A percentile compares a stretch with the other conserved stretches of the same genome.
Evolutionary conservation across 1,140 invertebrate species (phyloP).

Genomic region (Planococcus citri): DNA sequence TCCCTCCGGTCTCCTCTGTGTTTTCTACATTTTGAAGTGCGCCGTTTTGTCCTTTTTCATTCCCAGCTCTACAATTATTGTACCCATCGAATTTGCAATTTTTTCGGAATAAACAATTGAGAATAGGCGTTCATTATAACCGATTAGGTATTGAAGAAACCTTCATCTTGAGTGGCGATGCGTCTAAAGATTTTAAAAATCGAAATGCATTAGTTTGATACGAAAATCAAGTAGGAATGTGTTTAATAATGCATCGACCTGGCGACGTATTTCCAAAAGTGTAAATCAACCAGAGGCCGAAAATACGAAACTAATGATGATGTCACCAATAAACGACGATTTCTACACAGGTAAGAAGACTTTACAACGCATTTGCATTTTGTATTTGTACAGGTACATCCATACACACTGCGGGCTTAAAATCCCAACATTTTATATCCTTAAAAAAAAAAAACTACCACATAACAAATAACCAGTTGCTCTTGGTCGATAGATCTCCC

Average conservation of each 20-base stretch:
- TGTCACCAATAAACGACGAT: slow-evolving; percentile 19
- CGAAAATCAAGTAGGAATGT: not conserved
- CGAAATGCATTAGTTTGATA: not conserved
- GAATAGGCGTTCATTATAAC: too few relatives aligned
- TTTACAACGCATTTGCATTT: not conserved
- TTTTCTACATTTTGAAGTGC: too few relatives aligned
- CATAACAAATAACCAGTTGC: not conserved
- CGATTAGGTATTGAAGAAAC: too few relatives aligned
- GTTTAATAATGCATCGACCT: not conserved
- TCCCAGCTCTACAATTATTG: too few relatives aligned
- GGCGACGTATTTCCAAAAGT: not conserved
- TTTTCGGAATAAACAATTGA: too few relatives aligned
- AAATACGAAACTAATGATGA: slow-evolving; percentile 9
- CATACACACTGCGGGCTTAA: too few relatives aligned
- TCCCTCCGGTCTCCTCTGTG: too few relatives aligned
- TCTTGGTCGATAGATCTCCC: not conserved
- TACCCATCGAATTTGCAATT: too few relatives aligned
- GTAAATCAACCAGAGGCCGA: not conserved
- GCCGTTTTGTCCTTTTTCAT: too few relatives aligned
- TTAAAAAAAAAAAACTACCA: not conserved
- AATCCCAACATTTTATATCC: too few relatives aligned
- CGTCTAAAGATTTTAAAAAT: not conserved
- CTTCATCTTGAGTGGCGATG: too few relatives aligned
- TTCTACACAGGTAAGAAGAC: not conserved
- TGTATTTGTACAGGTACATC: too few relatives aligned